phyloP scores from a whole-genome alignment of 2,797 vertebrate species.

The Parotocinclus haroldoi region DNA sequence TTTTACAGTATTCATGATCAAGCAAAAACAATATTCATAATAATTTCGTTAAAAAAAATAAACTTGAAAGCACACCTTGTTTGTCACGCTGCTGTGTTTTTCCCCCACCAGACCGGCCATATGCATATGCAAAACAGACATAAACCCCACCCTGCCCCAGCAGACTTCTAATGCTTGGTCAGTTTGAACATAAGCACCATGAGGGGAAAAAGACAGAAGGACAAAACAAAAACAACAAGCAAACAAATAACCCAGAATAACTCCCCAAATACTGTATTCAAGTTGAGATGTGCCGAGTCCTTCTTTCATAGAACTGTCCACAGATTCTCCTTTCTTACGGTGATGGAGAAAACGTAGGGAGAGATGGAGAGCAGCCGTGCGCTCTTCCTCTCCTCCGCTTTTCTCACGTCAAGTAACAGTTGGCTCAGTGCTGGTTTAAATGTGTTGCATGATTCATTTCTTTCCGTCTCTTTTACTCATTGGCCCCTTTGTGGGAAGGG shows the following conservation, averaged over 20 bases:
- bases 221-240: not conserved
- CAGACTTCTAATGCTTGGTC: slow-evolving; percentile 83
- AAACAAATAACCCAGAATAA: not conserved
- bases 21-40: slow-evolving; percentile 80
- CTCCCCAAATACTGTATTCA: slow-evolving; percentile 58
- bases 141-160: slow-evolving; percentile 58
- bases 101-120: slow-evolving; percentile 72
- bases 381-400: slow-evolving; percentile 50
- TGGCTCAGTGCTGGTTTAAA: slow-evolving; percentile 81
- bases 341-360: slow-evolving; percentile 13
- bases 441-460: slow-evolving; percentile 46
- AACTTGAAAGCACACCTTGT: slow-evolving; percentile 39
- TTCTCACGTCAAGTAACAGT: slow-evolving; percentile 69
- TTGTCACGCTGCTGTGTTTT: slow-evolving; percentile 3
- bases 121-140: slow-evolving; percentile 69
- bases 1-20: slow-evolving; percentile 82
- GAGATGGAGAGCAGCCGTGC: slow-evolving; percentile 37
- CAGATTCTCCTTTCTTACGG: slow-evolving; percentile 46
- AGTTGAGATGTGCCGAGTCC: slow-evolving; percentile 61
- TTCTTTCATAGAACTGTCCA: slow-evolving; percentile 40
- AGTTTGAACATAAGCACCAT: slow-evolving; percentile 83
- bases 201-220: slow-evolving; percentile 63
- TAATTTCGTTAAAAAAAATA: slow-evolving; percentile 52
- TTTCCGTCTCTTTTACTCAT: slow-evolving; percentile 36
- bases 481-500: slow-evolving; percentile 35